phyloP scores from a whole-genome alignment of 2,888 invertebrate genomes.

The Noctua fimbriata region DNA sequence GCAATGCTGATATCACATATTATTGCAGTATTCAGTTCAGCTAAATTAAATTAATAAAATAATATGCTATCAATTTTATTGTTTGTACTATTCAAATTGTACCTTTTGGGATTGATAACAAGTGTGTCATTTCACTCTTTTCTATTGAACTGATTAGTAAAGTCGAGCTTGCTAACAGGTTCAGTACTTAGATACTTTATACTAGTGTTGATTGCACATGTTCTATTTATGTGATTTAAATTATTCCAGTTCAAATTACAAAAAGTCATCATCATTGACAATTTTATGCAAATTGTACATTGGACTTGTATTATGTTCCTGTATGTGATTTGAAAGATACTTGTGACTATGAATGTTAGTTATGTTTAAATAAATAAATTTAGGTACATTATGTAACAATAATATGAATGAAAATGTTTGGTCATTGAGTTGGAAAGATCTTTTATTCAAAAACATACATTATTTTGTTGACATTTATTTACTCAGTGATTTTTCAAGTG shows the following conservation, averaged over 20 bases:
- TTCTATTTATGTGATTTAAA: neutral
- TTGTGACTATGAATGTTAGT: slow-evolving; percentile 13
- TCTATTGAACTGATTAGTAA: slow-evolving; percentile 6
- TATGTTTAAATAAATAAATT: slow-evolving; percentile 15
- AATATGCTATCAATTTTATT: slow-evolving; percentile 32
- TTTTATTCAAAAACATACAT: slow-evolving; percentile 17
- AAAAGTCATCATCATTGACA: slow-evolving; percentile 39
- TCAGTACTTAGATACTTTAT: neutral
- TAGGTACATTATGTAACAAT: slow-evolving; percentile 24
- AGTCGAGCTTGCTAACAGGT: neutral
- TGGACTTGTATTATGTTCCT: slow-evolving; percentile 52
- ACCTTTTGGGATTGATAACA: slow-evolving; percentile 21
- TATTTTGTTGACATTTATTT: slow-evolving; percentile 14
- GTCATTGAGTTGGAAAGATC: slow-evolving; percentile 17
- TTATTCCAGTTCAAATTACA: slow-evolving; percentile 25
- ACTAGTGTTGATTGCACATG: neutral
- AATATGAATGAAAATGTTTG: slow-evolving; percentile 18
- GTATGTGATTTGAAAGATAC: slow-evolving; percentile 20
- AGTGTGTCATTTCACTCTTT: neutral
- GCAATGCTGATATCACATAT: slow-evolving; percentile 34
- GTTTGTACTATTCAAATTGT: slow-evolving; percentile 17
- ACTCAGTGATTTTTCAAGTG: slow-evolving; percentile 1
- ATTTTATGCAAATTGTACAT: slow-evolving; percentile 52
- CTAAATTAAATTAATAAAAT: neutral
- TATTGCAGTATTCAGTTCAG: slow-evolving; percentile 20